phyloP scores from a whole-genome alignment of 2,797 vertebrate genomes.

The Protosalanx chinensis region DNA sequence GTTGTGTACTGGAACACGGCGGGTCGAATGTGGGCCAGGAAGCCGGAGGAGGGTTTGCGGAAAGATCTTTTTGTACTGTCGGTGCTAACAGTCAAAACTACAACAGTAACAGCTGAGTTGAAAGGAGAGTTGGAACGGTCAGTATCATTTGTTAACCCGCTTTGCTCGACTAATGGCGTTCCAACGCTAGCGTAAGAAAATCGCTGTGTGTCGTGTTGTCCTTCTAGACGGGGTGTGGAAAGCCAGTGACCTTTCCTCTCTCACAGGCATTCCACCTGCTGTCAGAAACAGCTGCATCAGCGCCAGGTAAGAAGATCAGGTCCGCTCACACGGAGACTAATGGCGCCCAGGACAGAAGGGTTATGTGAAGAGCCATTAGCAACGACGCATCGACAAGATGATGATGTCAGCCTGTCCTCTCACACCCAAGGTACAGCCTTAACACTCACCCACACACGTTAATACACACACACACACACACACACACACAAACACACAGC shows the following conservation, averaged over 20 bases:
- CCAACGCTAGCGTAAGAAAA: neutral
- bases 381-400: neutral
- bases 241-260: neutral
- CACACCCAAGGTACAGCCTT: neutral
- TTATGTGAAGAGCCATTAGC: neutral
- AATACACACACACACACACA: constrained; percentile 1
- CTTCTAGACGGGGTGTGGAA: neutral
- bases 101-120: neutral
- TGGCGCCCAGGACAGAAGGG: neutral
- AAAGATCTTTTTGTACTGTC: neutral
- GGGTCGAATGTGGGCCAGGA: constrained; percentile 3
- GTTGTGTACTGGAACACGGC: constrained; percentile 40
- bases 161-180: neutral
- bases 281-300: neutral
- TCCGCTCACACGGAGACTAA: neutral
- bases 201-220: neutral
- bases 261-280: neutral
- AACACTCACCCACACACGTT: neutral
- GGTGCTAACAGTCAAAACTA: too few relatives aligned
- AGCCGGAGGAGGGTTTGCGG: neutral
- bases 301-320: neutral
- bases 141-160: too few relatives aligned
- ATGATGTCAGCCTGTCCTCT: neutral
- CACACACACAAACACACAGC: neutral
- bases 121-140: too few relatives aligned